Evolutionary conservation across 1,140 invertebrate species (phyloP).

Genomic region (Psilanteris sp.): DNA sequence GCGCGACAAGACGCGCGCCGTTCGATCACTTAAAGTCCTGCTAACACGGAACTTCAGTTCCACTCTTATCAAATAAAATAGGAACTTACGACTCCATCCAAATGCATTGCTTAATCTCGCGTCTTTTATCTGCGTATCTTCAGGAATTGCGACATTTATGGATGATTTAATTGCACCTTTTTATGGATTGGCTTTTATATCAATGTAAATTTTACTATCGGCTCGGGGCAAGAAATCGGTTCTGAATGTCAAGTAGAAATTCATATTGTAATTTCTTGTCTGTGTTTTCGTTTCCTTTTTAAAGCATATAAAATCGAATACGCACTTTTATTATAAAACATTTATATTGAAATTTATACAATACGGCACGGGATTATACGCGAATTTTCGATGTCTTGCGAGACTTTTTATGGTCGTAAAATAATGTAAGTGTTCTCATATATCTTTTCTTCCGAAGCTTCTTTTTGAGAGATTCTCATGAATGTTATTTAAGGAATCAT

Average conservation of each 20-base stretch:
- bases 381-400: neutral
- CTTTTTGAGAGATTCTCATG: neutral
- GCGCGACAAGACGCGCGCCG: slow-evolving; percentile 8
- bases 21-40: slow-evolving; percentile 10
- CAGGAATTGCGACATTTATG: slow-evolving; percentile 4
- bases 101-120: slow-evolving; percentile 13
- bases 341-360: slow-evolving; percentile 12
- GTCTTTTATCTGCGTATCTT: neutral
- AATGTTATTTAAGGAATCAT: neutral
- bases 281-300: neutral
- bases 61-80: slow-evolving; percentile 11
- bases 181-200: slow-evolving; percentile 25
- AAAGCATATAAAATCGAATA: slow-evolving; percentile 9
- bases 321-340: slow-evolving; percentile 11
- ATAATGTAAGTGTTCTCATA: neutral
- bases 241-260: slow-evolving; percentile 7
- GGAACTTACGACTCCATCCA: slow-evolving; percentile 7
- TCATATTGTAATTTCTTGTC: neutral
- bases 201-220: slow-evolving; percentile 11
- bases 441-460: neutral
- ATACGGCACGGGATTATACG: neutral
- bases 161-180: slow-evolving; percentile 30
- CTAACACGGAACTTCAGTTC: too few relatives aligned
- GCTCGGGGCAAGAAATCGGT: neutral
- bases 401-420: neutral